Conservation (phyloP, 2,113 vertebrate genomes). For the Agelaius phoeniceus region DNA sequence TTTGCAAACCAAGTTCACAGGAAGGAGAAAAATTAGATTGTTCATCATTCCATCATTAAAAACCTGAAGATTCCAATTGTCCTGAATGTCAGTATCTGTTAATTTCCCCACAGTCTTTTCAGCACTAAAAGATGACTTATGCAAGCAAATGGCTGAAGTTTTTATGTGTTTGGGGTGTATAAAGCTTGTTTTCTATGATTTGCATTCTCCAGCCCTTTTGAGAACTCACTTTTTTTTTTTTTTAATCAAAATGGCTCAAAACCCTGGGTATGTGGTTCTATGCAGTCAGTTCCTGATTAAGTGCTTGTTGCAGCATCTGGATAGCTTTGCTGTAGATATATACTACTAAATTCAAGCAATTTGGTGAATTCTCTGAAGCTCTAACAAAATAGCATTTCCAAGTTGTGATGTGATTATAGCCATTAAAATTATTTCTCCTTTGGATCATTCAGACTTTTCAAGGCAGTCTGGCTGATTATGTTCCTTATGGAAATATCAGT, state of each 20-base stretch:
- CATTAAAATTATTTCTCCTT: neutral
- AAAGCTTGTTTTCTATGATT: neutral
- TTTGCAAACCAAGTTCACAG: neutral
- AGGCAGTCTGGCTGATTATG: neutral
- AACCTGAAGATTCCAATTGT: neutral
- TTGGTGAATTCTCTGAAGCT: neutral
- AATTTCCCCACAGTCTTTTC: slow-evolving; percentile 5
- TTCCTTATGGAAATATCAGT: neutral
- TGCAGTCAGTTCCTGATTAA: neutral
- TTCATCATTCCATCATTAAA: neutral
- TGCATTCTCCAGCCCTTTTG: neutral
- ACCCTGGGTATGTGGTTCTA: neutral
- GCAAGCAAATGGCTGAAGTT: neutral
- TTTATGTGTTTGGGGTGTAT: neutral
- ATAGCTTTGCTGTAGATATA: neutral
- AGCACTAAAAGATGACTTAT: neutral
- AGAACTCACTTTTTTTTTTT: neutral
- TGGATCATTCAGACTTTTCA: neutral
- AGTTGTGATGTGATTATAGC: neutral
- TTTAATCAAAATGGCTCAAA: neutral
- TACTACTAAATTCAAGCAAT: neutral
- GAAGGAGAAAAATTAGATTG: neutral
- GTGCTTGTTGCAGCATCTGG: neutral
- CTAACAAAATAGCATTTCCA: neutral
- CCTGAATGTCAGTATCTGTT: neutral